Evolutionary conservation across 1,140 invertebrate species (phyloP), one percentile per base, ranked within the genome.

Genomic region (Saccostrea echinata): DNA sequence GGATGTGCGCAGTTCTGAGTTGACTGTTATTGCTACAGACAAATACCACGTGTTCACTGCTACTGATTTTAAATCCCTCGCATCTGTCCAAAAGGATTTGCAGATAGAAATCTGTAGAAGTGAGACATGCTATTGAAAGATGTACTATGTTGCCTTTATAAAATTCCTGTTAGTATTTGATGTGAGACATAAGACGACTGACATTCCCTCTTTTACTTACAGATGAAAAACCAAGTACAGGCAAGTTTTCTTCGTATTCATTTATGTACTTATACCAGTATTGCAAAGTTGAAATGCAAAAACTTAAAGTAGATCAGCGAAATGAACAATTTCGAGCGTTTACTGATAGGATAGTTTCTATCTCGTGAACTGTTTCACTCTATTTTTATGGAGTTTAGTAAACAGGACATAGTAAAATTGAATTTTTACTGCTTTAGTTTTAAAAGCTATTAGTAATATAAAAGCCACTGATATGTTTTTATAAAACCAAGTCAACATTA

Each of bases 1-100:
- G 30, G 64, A 61, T 21, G 90, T 92, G 9, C 61, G 35, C 51
- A 61, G 64, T 21, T 57, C 84, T 11, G 91, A 92, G 61, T 84
- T 92, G 18, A 35, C 84, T 43, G 83, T 82, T 3, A 91, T 92
- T 13, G 91, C 91, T n/a, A 88, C 85, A 8, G 89, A 91, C 55
- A 84, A 76, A 16, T 30, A 85, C 11, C 90, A 91, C 35, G 85
- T 85, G 16, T 91, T 91, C 76, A 84, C 88, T 12, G 91, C 90
- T 24, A 71, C 84, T 13, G 88, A 89, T 43, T 92, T 90, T 68
- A 88, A 57, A 52, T 83, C 88, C 3, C 86, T 92, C 3, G 43
- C 86, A 30, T 81, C 82, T 18, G 89, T 92, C 8, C 53, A 88
- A 53, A 21, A 35, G 3, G 88, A 91, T 30, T 71, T 91, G 13